Base-by-base conservation (phyloP, 23 tunicate genomes). In the Ascidia mentula region DNA sequence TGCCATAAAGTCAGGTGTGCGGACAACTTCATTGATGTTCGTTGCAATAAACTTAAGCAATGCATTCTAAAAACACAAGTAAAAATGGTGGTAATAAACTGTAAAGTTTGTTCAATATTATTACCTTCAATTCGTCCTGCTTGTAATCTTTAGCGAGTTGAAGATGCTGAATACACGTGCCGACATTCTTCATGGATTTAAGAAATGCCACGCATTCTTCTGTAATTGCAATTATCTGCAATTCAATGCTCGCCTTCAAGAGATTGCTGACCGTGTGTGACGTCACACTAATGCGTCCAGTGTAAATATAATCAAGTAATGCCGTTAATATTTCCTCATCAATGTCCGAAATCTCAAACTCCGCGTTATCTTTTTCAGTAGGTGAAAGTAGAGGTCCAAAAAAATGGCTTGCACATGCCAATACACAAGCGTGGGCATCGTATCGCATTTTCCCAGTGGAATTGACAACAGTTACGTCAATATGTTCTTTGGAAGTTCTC, bases 151-250 rank as follows among this genome's bases (percentile, higher is more conserved):
- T 79, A 1, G 93, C 98, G 4, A 84, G 40, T 26, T 37, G 40
- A 15, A 75, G 83, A 59, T 77, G 76, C 32, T 84, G 85, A 33
- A 93, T 83, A 38, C 87, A 88, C 46, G 88, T 93, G 31, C 84
- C 77, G n/a, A 77, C 79, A 15, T 59, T 79, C 7, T 80, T 59
- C 0, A 82, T 80, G 0, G 82, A 26, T 72, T 93, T 93, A 40
- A 93, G 31, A 77, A 69, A 84, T 69, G 88, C 98, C 13, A 88
- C 92, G 39, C 93, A 93, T 32, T 93, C 94, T 42, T 88, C 93
- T 0, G 77, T 74, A 42, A 93, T 46, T 30, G 88, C 98, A n/a
- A 31, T 37, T 28, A 74, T 18, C 72, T 77, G 78, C 76, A 93
- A 38, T 5, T 72, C 5, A 17, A 80, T 72, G 0, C 83, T 74